A percentile compares a stretch with the other conserved stretches of the same genome.
phyloP scores from a whole-genome alignment of 2,113 vertebrate genomes.

The Sinocyclocheilus anshuiensis region DNA sequence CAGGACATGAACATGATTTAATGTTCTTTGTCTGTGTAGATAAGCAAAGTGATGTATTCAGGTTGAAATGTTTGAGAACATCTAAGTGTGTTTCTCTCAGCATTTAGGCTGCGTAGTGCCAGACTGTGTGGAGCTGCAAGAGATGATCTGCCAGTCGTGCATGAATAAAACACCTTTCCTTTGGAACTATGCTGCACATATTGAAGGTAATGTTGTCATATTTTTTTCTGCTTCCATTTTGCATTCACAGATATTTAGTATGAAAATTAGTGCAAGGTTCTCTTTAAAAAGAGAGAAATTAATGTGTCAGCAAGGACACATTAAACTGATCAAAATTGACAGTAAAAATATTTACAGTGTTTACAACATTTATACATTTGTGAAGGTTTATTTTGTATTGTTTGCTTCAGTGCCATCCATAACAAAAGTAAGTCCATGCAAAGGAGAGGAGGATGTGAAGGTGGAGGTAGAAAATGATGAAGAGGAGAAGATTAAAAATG shows the following conservation, averaged over 20 bases:
- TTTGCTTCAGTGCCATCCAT: conserved; percentile 70
- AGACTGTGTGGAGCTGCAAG: conserved; percentile 90
- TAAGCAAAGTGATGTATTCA: background rate
- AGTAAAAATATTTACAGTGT: background rate
- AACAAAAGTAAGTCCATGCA: conserved; percentile 69
- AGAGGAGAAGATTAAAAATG: conserved; percentile 50
- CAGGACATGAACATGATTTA: background rate
- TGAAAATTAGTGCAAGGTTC: background rate
- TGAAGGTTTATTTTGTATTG: background rate
- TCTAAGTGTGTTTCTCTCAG: conserved; percentile 65
- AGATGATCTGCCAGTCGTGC: conserved; percentile 94
- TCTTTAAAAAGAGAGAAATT: background rate
- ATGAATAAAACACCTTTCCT: conserved; percentile 87
- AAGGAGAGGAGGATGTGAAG: conserved; percentile 72
- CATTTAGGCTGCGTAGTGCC: conserved; percentile 87
- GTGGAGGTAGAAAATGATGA: conserved; percentile 56
- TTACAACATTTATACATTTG: background rate
- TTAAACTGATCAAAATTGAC: background rate
- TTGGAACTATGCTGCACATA: conserved; percentile 82
- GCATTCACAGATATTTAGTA: conserved; percentile 20
- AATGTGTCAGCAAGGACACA: background rate
- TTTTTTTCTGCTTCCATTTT: background rate
- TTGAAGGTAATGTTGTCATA: conserved; percentile 79
- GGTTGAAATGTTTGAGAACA: background rate
- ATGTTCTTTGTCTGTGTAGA: background rate